Base-by-base conservation (phyloP, 1,140 invertebrate species). In the Heliothis virescens region DNA sequence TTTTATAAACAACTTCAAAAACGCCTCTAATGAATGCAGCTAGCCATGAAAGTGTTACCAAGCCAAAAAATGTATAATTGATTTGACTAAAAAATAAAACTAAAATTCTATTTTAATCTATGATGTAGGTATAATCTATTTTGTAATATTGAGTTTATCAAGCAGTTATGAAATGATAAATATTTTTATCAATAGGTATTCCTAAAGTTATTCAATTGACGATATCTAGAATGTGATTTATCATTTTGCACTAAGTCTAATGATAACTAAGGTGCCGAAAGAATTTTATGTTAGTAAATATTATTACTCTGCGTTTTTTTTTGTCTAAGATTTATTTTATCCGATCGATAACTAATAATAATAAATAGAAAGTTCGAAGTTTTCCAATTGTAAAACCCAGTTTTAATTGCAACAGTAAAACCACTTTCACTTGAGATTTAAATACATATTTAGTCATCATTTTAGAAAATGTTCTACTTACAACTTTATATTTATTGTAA, bases 11-110 rank as follows among this genome's bases (percentile, higher is more conserved):
- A 34, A 65, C 16, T 48, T n/a, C n/a, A 34, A 29, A 4, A 47
- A 2, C 16, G 62, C 10, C 47, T 18, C 62, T 65, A 48, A 59
- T 59, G 62, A 65, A 48, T 65, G 34, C 41, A 4, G n/a, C 62
- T 65, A 48, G 16, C 16, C 47, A 65, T 48, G 47, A 65, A 13
- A 10, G 11, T 26, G 21, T 12, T 26, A 16, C 9, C 11, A 59
- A 59, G 5, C 1, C 57, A 26, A 59, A 59, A 26, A 26, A 59
- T 26, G 13, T 0, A 9, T 12, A 13, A 12, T 59, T 13, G 1
- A 55, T n/a, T 13, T 59, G 9, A 59, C 12, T 26, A 26, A 59
- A 41, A 5, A 41, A 41, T 9, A 7, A 41, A 41, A 41, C 34
- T 41, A 5, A 41, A 41, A 41, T 41, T 41, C 5, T 53, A n/a